Base-by-base conservation (phyloP, 2,888 invertebrate species). In the Philereme vetulata region DNA sequence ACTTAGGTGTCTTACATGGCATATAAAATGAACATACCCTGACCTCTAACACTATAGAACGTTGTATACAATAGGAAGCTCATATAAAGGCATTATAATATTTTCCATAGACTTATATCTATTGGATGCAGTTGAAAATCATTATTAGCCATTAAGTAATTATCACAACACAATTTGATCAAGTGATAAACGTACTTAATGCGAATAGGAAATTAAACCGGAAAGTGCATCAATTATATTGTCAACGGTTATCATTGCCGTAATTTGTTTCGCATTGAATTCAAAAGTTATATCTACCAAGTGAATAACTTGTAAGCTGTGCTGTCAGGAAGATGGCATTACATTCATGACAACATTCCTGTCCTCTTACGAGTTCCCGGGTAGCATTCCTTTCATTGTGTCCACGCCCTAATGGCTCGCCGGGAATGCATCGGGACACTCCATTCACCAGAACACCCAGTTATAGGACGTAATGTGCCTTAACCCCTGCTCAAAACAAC, bases 341-440 rank as follows among this genome's bases (percentile, higher is more conserved):
- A 71, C 76, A 85, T 86, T 84, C 85, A 84, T 75, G 70, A 82
- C 85, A 65, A 77, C 88, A 90, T 90, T 87, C 85, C 80, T 72
- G 66, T 64, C 61, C 67, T 71, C 76, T 77, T 77, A 77, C 75
- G 70, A 74, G 76, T 72, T 77, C 76, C 49, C 71, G 60, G 67
- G 64, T 74, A 64, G 73, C 80, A 79, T 81, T 82, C 81, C 78
- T 77, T 71, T 74, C 80, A 82, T 84, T 84, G 80, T 81, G 71
- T 79, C 71, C 77, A 73, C 76, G 75, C 75, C 75, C 75, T 74
- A 72, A 73, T 68, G 79, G 77, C 74, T 66, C 65, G 77, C 51
- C 61, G 66, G 77, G 86, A 86, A 88, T 88, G 84, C 77, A 76
- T 70, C 73, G 75, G 77, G 74, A 74, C 72, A 74, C 74, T 72